Conservation (phyloP, 2,113 vertebrate species). For the Hystrix cristata region DNA sequence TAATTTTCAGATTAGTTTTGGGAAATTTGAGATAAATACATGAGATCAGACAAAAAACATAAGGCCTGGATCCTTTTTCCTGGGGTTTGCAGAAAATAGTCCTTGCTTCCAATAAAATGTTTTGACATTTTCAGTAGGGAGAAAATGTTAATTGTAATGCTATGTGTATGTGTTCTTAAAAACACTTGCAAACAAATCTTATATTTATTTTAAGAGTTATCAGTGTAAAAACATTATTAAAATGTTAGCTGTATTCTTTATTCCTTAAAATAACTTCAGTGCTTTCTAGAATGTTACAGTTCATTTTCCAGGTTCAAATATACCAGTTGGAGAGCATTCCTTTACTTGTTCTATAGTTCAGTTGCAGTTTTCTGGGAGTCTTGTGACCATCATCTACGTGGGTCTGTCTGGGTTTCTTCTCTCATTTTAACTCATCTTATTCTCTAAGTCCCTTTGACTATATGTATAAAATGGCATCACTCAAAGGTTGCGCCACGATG, state of each 20-base stretch:
- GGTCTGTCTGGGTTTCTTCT: background rate
- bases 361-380: background rate
- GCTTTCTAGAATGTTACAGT: background rate
- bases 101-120: conserved; percentile 63
- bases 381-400: background rate
- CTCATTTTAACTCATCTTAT: background rate
- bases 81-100: conserved; percentile 75
- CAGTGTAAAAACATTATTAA: background rate
- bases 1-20: conserved; percentile 76
- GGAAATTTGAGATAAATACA: conserved; percentile 76
- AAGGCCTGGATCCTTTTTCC: conserved; percentile 67
- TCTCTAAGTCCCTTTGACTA: background rate
- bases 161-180: conserved; percentile 67
- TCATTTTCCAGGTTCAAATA: background rate
- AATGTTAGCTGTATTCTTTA: background rate
- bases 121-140: conserved; percentile 70
- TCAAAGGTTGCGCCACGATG: background rate
- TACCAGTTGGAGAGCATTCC: background rate
- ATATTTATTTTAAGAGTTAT: background rate
- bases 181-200: conserved; percentile 47
- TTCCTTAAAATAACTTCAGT: background rate
- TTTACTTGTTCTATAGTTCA: background rate
- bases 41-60: conserved; percentile 69
- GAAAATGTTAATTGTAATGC: conserved; percentile 71
- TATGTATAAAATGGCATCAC: background rate